Conservation (phyloP, 2,888 invertebrate genomes). For the Mythimna vitellina region DNA sequence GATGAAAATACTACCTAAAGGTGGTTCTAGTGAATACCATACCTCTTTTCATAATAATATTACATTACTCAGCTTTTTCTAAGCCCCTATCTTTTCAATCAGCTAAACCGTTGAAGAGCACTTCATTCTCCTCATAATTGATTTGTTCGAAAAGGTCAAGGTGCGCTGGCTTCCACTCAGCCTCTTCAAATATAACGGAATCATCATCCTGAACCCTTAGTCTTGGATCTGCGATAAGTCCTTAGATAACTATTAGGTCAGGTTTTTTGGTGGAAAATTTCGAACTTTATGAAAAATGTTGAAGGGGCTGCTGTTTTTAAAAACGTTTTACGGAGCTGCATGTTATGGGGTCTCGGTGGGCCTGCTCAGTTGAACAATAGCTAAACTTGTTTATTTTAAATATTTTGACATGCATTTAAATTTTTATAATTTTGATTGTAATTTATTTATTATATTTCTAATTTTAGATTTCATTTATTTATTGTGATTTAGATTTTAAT, state of each 20-base stretch:
- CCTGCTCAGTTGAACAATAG: too few species aligned
- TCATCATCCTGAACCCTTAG: constrained; percentile 23
- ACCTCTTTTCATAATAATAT: constrained; percentile 22
- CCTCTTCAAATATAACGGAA: constrained; percentile 11
- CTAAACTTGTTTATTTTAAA: too few species aligned
- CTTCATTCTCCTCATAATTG: constrained; percentile 43
- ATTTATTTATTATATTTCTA: too few species aligned
- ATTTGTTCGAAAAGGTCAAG: constrained; percentile 41
- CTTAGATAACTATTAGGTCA: constrained; percentile 16
- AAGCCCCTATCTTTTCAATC: constrained; percentile 32
- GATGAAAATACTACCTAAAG: background rate
- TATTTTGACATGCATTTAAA: too few species aligned
- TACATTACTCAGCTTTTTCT: constrained; percentile 12
- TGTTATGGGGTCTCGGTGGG: too few species aligned
- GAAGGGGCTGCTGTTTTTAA: background rate
- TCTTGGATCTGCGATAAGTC: constrained; percentile 3
- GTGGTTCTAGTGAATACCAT: background rate
- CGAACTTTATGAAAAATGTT: background rate
- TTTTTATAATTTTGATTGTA: too few species aligned
- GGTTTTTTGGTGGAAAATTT: background rate
- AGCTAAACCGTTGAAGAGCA: constrained; percentile 34
- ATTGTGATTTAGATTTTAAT: too few species aligned
- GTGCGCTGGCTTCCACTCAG: constrained; percentile 15
- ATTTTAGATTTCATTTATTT: too few species aligned
- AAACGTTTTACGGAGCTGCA: too few species aligned